A percentile compares a stretch with the other conserved stretches of the same genome.
Evolutionary conservation across 37 sponge, comb jelly and placozoan species (phyloP).

Genomic region (Chondrosia reniformis): DNA sequence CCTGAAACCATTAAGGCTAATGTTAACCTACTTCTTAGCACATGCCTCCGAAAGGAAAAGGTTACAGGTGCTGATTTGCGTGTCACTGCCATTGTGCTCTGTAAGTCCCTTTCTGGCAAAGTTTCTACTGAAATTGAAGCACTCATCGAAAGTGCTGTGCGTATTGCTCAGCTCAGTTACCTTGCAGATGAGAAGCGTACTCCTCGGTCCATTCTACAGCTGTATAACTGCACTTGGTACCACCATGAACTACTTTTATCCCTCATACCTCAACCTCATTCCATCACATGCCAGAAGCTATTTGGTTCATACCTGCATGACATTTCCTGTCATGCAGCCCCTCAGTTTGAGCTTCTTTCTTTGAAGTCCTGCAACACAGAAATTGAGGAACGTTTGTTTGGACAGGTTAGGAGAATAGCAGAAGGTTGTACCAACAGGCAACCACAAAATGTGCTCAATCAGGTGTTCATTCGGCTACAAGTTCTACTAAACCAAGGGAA

Average conservation of each 20-base stretch:
- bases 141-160: background rate
- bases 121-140: background rate
- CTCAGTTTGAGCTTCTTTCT: constrained; percentile 11
- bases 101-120: background rate
- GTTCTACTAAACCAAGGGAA: background rate
- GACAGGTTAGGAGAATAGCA: background rate
- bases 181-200: background rate
- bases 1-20: constrained; percentile 14
- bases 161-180: constrained; percentile 22
- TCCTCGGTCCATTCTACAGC: constrained; percentile 18
- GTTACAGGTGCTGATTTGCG: constrained; percentile 26
- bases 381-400: constrained; percentile 24
- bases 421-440: constrained; percentile 27
- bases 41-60: constrained; percentile 10
- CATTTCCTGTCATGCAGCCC: background rate
- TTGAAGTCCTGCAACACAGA: constrained; percentile 28
- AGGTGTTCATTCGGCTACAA: constrained; percentile 13
- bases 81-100: constrained; percentile 12
- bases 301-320: constrained; percentile 30
- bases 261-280: background rate
- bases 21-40: background rate
- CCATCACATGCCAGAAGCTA: background rate
- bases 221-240: constrained; percentile 35
- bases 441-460: constrained; percentile 18
- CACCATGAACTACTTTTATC: constrained; percentile 23